Evolutionary conservation across 2,797 vertebrate genomes (phyloP), one percentile per base, ranked within the genome.

Genomic region (Miichthys miiuy): DNA sequence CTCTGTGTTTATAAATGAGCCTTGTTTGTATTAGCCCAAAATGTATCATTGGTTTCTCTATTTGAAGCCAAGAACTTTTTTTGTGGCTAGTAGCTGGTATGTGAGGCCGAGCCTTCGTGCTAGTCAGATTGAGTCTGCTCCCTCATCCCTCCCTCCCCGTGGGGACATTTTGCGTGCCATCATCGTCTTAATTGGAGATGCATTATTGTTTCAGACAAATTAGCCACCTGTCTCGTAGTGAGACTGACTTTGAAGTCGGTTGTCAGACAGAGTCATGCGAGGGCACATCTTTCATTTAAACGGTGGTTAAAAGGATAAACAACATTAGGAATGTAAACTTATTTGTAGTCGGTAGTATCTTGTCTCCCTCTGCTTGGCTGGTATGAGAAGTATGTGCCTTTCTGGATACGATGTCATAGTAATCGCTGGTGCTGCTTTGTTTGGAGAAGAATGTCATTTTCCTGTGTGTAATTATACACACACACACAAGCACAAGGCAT

Each of bases 71-170:
- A 77, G 61, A 70, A 5, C 16, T 82, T 91, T 91, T 86, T 77
- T 83, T 91, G 91, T 90, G 91, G 91, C 56, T 16, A 48, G 73
- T 27, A n/a, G 75, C 78, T 87, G 84, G 79, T 81, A 88, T 89
- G 81, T 65, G 84, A 85, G 75, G 41, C 48, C 0, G 6, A 74
- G 74, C 78, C 79, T 76, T 86, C 77, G 54, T 82, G 83, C 75
- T 23, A 71, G 80, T 68, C 71, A 16, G 41, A 72, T 67, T 25
- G n/a, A 25, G 55, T 83, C 65, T 69, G 78, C 48, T 62, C 64
- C 50, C 47, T 47, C 21, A 67, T 77, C 50, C 64, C 56, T 50
- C 25, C 17, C 73, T 68, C 73, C 82, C 55, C 70, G 12, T 21
- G 21, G 66, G 42, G 46, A 71, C 54, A 60, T 51, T 70, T 56